Percentiles rank a stretch among this genome's conserved stretches.
phyloP scores from a whole-genome alignment of 2,797 vertebrate genomes.

The Onychomys arenicola region DNA sequence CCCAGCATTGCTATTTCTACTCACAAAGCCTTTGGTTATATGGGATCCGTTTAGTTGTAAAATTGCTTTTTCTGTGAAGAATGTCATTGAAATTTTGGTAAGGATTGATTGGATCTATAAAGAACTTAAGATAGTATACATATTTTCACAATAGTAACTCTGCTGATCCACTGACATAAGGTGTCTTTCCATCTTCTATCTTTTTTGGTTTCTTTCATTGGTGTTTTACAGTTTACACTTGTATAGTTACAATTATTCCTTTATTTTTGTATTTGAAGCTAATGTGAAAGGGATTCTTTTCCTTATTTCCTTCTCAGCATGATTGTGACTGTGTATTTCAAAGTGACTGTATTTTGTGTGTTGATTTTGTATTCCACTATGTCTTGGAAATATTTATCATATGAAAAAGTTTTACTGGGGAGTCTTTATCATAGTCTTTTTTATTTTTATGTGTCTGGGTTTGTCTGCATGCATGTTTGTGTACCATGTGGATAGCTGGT shows the following conservation, averaged over 20 bases:
- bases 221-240: neutral
- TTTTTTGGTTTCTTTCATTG: neutral
- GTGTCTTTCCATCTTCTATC: neutral
- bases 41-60: neutral
- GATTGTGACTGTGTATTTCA: neutral
- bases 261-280: neutral
- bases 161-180: neutral
- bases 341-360: neutral
- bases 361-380: neutral
- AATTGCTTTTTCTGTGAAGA: neutral
- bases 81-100: neutral
- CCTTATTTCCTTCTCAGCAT: neutral
- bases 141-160: neutral
- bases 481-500: neutral
- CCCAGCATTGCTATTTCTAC: neutral
- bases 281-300: neutral
- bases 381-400: neutral
- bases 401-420: neutral
- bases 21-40: neutral
- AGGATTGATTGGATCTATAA: neutral
- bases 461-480: neutral
- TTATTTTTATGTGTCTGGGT: neutral
- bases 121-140: neutral
- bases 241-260: neutral
- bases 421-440: neutral